Conservation (phyloP, 2,113 vertebrate species). For the Agapornis roseicollis region DNA sequence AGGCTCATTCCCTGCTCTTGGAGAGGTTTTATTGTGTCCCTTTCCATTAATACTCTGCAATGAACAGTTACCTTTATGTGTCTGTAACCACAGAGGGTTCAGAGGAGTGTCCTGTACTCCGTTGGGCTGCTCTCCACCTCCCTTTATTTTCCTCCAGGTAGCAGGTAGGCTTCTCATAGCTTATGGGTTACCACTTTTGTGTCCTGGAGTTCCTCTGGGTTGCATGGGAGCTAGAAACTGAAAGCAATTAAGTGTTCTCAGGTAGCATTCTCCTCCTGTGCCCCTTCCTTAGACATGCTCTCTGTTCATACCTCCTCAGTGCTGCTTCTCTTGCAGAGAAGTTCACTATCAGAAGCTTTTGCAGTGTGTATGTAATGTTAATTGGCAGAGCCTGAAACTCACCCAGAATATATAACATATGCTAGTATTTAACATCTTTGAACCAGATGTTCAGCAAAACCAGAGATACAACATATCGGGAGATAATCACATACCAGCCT, state of each 20-base stretch:
- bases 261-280: background rate
- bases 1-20: background rate
- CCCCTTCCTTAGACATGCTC: background rate
- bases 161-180: background rate
- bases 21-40: background rate
- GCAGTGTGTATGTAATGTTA: background rate
- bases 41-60: background rate
- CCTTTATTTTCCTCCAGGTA: background rate
- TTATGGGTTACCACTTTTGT: background rate
- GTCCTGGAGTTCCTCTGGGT: background rate
- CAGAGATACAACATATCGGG: background rate
- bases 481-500: background rate
- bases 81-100: background rate
- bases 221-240: background rate
- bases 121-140: background rate
- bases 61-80: background rate
- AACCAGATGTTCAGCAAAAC: constrained; percentile 9
- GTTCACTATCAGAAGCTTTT: background rate
- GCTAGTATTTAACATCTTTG: background rate
- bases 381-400: background rate
- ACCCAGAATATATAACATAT: background rate
- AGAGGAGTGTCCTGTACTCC: background rate
- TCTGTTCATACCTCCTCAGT: background rate
- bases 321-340: background rate
- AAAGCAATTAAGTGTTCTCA: background rate